Conservation (phyloP, 2,113 vertebrate genomes). For the Oceanites oceanicus region DNA sequence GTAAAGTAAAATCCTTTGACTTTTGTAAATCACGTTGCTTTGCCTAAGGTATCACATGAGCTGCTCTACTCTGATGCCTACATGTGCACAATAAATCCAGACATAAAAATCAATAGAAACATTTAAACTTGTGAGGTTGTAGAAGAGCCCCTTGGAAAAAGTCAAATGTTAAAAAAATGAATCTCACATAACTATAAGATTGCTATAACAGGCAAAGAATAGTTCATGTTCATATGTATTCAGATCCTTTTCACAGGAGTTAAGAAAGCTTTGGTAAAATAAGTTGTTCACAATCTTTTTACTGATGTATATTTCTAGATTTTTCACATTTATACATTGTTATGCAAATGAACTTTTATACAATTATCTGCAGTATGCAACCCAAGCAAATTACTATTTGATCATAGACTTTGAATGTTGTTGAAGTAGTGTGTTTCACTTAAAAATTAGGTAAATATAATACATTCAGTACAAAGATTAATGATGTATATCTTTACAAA, state of each 20-base stretch:
- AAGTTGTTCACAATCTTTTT: not conserved
- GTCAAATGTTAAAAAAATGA: conserved; percentile 54
- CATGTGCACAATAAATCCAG: conserved; percentile 63
- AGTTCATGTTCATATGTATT: not conserved
- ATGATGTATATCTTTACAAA: conserved; percentile 49
- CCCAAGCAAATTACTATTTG: not conserved
- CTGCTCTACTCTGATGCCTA: conserved; percentile 50
- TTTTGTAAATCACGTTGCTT: conserved; percentile 33
- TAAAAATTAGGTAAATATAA: not conserved
- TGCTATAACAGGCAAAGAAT: not conserved
- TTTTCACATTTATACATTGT: not conserved
- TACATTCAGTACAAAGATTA: conserved; percentile 23
- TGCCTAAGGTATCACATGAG: conserved; percentile 55
- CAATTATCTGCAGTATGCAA: not conserved
- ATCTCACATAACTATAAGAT: not conserved
- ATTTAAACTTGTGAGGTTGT: conserved; percentile 63
- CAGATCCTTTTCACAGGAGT: not conserved
- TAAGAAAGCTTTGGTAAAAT: not conserved
- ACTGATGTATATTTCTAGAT: not conserved
- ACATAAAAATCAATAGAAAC: conserved; percentile 75
- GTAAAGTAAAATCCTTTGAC: not conserved
- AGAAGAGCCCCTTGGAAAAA: conserved; percentile 62
- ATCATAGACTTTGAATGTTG: not conserved
- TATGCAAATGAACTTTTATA: not conserved
- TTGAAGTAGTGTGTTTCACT: not conserved